phyloP scores from a whole-genome alignment of 2,797 vertebrate genomes.

The Dipus sagitta region DNA sequence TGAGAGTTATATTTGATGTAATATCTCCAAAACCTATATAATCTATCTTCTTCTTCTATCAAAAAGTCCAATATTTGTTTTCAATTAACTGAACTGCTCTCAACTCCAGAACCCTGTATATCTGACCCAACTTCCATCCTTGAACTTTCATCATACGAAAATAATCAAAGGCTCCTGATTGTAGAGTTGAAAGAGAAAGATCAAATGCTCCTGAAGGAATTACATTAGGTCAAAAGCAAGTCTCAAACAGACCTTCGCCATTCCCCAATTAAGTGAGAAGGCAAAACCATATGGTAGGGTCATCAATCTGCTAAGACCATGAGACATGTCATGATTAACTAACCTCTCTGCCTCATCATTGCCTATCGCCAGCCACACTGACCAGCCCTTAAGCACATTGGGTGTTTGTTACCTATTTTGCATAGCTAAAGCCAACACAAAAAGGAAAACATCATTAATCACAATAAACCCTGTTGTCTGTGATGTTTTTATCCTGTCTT shows the following conservation, averaged over 20 bases:
- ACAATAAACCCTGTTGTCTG: conserved; percentile 76
- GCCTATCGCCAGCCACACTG: conserved; percentile 50
- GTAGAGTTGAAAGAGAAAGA: not conserved
- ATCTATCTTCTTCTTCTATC: not conserved
- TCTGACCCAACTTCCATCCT: not conserved
- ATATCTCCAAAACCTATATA: not conserved
- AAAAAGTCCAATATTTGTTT: not conserved
- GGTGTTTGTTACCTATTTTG: conserved; percentile 42
- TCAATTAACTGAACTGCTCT: not conserved
- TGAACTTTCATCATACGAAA: not conserved
- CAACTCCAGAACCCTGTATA: rapidly evolving
- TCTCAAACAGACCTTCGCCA: rapidly evolving
- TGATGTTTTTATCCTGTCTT: conserved; percentile 26
- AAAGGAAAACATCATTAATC: conserved; percentile 57
- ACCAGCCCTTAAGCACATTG: conserved; percentile 54
- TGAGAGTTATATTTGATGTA: not conserved
- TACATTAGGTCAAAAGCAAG: not conserved
- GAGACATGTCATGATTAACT: not conserved
- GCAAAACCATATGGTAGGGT: not conserved
- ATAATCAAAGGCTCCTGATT: not conserved
- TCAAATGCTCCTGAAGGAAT: not conserved
- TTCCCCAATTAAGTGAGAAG: rapidly evolving
- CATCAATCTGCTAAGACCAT: not conserved
- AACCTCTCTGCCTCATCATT: not conserved
- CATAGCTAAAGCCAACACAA: conserved; percentile 53